phyloP scores from a whole-genome alignment of 2,888 invertebrate species.

The Aplocera efformata region DNA sequence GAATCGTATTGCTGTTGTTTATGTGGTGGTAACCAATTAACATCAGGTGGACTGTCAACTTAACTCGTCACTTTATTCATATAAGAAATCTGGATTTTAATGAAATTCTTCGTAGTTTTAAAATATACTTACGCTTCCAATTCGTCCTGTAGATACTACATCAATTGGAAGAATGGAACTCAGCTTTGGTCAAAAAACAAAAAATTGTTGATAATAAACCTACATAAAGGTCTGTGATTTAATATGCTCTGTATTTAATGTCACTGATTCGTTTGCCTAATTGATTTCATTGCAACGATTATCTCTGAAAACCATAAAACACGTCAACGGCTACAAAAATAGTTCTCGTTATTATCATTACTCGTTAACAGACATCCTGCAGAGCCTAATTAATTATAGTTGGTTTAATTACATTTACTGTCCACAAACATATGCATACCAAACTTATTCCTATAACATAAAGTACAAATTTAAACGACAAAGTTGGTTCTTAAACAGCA shows the following conservation, averaged over 20 bases:
- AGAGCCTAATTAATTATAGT: conserved; percentile 47
- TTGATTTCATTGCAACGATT: conserved; percentile 19
- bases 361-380: conserved; percentile 50
- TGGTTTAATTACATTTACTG: conserved; percentile 27
- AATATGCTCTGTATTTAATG: conserved; percentile 9
- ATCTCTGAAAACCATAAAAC: conserved; percentile 20
- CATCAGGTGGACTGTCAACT: no score
- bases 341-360: conserved; percentile 39
- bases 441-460: conserved; percentile 20
- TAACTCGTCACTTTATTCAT: no score
- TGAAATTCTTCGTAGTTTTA: no score
- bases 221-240: no score
- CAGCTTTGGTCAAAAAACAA: no score
- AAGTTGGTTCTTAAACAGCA: conserved; percentile 17
- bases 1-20: no score
- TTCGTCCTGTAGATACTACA: no score
- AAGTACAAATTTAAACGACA: conserved; percentile 32
- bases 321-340: conserved; percentile 25
- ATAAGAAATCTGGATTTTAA: no score
- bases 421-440: conserved; percentile 1
- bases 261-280: conserved; percentile 13
- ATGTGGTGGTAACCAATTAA: no score
- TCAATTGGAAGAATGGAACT: no score
- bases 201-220: no score
- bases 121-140: no score